These are phyloP conservation scores for Halichondria panicea DNA, from an alignment of 37 sponge, comb jelly and placozoan species.

Conservation along the genomic window DNA sequence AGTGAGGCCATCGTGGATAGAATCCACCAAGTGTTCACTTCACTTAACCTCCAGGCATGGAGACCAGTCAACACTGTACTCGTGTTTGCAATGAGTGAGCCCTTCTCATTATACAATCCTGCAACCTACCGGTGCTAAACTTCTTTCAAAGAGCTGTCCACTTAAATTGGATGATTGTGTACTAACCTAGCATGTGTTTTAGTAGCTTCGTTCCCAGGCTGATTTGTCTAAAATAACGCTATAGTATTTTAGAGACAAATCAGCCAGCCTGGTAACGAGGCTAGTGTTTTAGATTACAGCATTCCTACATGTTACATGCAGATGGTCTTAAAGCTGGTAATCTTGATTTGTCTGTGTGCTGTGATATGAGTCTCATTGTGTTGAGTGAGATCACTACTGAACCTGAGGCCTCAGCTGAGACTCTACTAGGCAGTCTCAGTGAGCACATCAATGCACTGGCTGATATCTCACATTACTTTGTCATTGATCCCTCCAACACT, in stretches of 20 bases:
- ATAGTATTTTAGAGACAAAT: neutral
- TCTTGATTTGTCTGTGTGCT: conserved; percentile 41
- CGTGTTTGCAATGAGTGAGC: conserved; percentile 77
- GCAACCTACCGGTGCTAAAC: neutral
- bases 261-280: too few species aligned
- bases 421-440: conserved; percentile 31
- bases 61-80: conserved; percentile 66
- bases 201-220: too few species aligned
- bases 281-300: too few species aligned
- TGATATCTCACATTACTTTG: conserved; percentile 56
- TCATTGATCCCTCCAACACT: conserved; percentile 61
- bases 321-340: conserved; percentile 62
- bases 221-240: neutral
- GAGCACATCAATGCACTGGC: conserved; percentile 61
- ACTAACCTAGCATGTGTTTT: too few species aligned
- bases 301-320: neutral
- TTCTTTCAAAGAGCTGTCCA: neutral
- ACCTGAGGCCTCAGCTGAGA: conserved; percentile 43
- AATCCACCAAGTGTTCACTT: conserved; percentile 57
- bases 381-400: conserved; percentile 51
- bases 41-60: conserved; percentile 39
- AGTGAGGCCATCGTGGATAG: conserved; percentile 69
- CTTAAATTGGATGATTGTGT: too few species aligned
- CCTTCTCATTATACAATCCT: neutral
- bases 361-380: conserved; percentile 33